Conservation (phyloP, 2,888 invertebrate genomes). For the Cylindroiulus punctatus region DNA sequence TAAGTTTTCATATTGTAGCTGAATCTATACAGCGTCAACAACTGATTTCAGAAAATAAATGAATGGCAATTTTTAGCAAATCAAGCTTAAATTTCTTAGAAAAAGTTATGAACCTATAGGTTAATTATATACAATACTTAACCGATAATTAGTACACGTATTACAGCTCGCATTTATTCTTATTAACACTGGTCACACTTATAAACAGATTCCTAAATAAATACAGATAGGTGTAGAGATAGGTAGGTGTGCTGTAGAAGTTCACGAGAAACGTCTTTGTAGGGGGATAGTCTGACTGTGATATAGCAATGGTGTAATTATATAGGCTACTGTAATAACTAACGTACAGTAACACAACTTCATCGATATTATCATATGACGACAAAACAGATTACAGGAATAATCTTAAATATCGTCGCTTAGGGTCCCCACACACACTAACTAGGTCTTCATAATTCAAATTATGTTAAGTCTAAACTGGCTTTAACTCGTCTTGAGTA, state of each 20-base stretch:
- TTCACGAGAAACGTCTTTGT: not conserved
- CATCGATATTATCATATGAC: not conserved
- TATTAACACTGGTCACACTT: not conserved
- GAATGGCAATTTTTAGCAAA: not conserved
- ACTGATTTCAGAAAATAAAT: not conserved
- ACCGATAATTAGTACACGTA: not conserved
- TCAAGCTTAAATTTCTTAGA: not conserved
- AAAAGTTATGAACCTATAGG: not conserved
- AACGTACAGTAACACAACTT: not conserved
- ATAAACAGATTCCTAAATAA: not conserved
- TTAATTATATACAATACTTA: not conserved
- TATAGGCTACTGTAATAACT: not conserved
- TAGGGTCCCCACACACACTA: no score
- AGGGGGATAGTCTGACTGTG: slow-evolving; percentile 20
- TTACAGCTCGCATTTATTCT: slow-evolving; percentile 7
- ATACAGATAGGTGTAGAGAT: not conserved
- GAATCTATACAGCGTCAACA: not conserved
- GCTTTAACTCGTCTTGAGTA: no score
- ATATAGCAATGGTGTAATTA: not conserved
- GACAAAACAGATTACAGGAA: not conserved
- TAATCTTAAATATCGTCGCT: no score
- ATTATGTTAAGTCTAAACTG: no score
- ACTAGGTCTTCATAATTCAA: no score
- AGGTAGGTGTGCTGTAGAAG: not conserved
- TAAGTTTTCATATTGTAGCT: slow-evolving; percentile 5